Evolutionary conservation across 2,797 vertebrate species (phyloP).

Genomic region (Gallinago stenura): DNA sequence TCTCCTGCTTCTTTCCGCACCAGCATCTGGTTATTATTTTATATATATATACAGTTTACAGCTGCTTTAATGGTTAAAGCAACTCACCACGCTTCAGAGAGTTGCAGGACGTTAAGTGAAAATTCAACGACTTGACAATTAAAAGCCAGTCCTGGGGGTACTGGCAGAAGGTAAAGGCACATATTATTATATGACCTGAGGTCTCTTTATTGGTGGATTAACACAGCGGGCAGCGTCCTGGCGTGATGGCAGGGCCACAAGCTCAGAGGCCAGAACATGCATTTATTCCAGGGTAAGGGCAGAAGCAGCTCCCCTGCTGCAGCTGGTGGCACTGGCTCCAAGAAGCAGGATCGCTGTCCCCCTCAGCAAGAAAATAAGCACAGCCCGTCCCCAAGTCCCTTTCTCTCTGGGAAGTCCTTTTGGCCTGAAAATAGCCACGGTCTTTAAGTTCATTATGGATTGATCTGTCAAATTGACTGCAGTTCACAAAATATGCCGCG

Average conservation of each 20-base stretch:
- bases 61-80: constrained; percentile 13
- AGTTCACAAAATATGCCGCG: not conserved
- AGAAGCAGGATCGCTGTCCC: not conserved
- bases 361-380: not conserved
- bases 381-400: not conserved
- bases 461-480: not conserved
- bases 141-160: constrained; percentile 32
- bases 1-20: not conserved
- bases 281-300: not conserved
- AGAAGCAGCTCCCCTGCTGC: constrained; percentile 15
- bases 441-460: not conserved
- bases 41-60: not conserved
- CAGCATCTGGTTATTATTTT: not conserved
- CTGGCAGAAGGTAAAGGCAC: constrained; percentile 42
- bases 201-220: constrained; percentile 58
- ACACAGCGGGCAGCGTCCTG: constrained; percentile 5
- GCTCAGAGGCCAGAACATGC: not conserved
- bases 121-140: constrained; percentile 52
- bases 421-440: not conserved
- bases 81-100: constrained; percentile 1
- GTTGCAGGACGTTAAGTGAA: constrained; percentile 30
- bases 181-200: constrained; percentile 29
- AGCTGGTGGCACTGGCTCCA: constrained; percentile 5
- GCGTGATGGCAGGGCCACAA: constrained; percentile 22
- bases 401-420: not conserved